Evolutionary conservation across 2,888 invertebrate species (phyloP).

Genomic region (Chalcis sispes): DNA sequence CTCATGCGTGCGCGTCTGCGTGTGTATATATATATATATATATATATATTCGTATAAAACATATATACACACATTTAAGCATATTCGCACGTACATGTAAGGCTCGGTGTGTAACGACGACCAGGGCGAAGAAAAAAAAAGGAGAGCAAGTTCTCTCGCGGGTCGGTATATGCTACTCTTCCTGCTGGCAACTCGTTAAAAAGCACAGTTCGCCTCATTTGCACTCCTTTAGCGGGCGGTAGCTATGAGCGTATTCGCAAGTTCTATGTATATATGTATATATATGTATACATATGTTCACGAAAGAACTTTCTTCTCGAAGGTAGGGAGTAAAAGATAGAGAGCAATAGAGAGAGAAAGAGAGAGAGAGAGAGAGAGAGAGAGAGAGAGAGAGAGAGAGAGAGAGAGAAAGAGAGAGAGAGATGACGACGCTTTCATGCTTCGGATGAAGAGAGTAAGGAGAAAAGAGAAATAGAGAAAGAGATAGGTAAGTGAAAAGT

Average conservation of each 20-base stretch:
- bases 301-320: constrained; percentile 29
- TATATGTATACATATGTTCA: too few species aligned
- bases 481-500: too few species aligned
- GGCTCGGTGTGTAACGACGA: constrained; percentile 26
- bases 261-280: too few species aligned
- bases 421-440: too few species aligned
- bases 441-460: too few species aligned
- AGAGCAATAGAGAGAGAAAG: background rate
- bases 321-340: background rate
- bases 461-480: too few species aligned
- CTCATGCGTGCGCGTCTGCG: too few species aligned
- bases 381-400: constrained; percentile 5
- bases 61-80: background rate
- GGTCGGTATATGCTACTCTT: constrained; percentile 18
- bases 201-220: constrained; percentile 65
- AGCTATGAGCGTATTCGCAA: too few species aligned
- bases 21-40: too few species aligned
- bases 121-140: background rate
- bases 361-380: background rate
- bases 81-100: constrained; percentile 1
- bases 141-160: constrained; percentile 17
- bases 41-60: constrained; percentile 37
- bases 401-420: constrained; percentile 2
- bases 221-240: constrained; percentile 59
- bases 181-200: constrained; percentile 63